Base-by-base conservation (phyloP, 2,113 vertebrate species). In the Pangasianodon hypophthalmus region DNA sequence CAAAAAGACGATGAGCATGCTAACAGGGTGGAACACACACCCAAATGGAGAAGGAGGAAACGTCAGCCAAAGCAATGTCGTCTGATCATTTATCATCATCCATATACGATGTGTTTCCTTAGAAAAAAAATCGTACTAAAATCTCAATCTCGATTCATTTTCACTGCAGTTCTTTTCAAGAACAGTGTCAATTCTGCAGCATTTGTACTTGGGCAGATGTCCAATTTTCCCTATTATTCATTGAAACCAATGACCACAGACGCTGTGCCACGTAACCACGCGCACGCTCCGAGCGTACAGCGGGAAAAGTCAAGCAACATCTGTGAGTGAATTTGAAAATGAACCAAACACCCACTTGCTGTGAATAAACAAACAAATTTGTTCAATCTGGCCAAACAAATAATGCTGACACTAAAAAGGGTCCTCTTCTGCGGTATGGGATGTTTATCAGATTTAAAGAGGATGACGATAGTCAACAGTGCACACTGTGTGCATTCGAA, bases 301-400 rank as follows among this genome's bases (percentile, higher is more conserved):
- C 54, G 26, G 82, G 19, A 62, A 44, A 44, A 11, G 2, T 14
- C 19, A 19, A 83, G 52, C 50, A 56, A 21, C n/a, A 83, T 83
- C n/a, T 83, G 32, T 0, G 79, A 83, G n/a, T 10, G 4, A 9
- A 56, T 19, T 82, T 37, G 29, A 54, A 81, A 83, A 58, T 24
- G 10, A 60, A 44, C 56, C 21, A 37, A 58, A 58, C n/a, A 0
- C 16, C n/a, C 14, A 54, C 79, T 83, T 84, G 37, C 48, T 44
- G 37, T 84, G 82, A 84, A 60, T 84, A 84, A 84, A 60, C 11
- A 84, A 84, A 62, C 24, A 62, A 29, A 58, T 84, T 41, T 26
- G 29, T 60, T 84, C 8, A 44, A 60, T 84, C 32, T 60, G 18
- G 54, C 19, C 41, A 58, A 37, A 21, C 81, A 84, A 44, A 60